A percentile compares a stretch with the other conserved stretches of the same genome.
phyloP scores from a whole-genome alignment of 2,797 vertebrate species.

The Xenopus petersii region DNA sequence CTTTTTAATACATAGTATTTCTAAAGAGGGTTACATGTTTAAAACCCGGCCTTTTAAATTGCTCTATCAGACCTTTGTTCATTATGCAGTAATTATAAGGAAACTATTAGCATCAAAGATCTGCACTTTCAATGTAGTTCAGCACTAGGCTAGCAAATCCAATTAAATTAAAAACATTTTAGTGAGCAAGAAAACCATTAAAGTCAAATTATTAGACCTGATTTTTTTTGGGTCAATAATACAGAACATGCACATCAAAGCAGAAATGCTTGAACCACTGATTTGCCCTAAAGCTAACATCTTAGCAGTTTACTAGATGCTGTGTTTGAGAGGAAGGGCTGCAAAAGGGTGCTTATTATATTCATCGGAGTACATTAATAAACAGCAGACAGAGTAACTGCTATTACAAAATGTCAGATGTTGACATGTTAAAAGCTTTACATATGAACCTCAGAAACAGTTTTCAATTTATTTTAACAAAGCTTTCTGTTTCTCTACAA shows the following conservation, averaged over 20 bases:
- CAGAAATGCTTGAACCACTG: conserved; percentile 61
- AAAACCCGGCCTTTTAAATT: conserved; percentile 64
- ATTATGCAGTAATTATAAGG: conserved; percentile 70
- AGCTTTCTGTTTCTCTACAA: neutral
- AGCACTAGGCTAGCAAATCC: conserved; percentile 61
- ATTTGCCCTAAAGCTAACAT: conserved; percentile 62
- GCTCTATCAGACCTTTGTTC: conserved; percentile 66
- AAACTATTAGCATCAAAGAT: conserved; percentile 64
- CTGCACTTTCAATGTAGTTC: conserved; percentile 70
- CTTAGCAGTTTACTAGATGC: conserved; percentile 56
- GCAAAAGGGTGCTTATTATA: conserved; percentile 58
- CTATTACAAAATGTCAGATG: conserved; percentile 42
- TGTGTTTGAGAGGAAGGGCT: conserved; percentile 56
- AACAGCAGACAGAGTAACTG: conserved; percentile 53
- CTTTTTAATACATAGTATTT: conserved; percentile 51
- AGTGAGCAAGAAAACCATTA: conserved; percentile 67
- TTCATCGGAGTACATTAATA: conserved; percentile 58
- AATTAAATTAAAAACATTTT: conserved; percentile 75
- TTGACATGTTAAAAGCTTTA: conserved; percentile 43
- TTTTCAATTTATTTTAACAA: conserved; percentile 7
- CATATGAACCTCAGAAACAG: neutral
- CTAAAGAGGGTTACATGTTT: conserved; percentile 59
- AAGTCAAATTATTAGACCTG: conserved; percentile 70
- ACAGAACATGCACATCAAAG: conserved; percentile 65
- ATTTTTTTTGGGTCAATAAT: conserved; percentile 65